Percentiles rank a stretch among this genome's conserved stretches.
phyloP scores from a whole-genome alignment of 2,113 vertebrate genomes.

The Tringa solitaria region DNA sequence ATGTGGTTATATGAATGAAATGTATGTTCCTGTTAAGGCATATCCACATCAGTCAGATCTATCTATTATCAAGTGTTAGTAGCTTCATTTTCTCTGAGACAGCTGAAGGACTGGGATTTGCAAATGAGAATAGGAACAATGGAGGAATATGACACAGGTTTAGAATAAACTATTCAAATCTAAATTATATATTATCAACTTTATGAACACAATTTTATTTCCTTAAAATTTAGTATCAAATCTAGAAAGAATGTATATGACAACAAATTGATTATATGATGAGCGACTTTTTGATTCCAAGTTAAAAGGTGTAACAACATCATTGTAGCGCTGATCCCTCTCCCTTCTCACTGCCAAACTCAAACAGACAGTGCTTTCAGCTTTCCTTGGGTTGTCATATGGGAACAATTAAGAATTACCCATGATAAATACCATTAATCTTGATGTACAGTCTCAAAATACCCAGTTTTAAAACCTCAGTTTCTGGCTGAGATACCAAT shows the following conservation, averaged over 20 bases:
- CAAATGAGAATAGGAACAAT: conserved; percentile 1
- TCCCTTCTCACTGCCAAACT: background rate
- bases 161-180: background rate
- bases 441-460: background rate
- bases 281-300: background rate
- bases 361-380: background rate
- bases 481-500: background rate
- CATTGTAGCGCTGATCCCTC: background rate
- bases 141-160: background rate
- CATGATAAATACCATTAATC: background rate
- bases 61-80: background rate
- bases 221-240: background rate
- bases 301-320: background rate
- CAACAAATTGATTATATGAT: background rate
- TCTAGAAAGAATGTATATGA: background rate
- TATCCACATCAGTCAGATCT: background rate
- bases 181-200: background rate
- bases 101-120: background rate
- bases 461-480: background rate
- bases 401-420: background rate
- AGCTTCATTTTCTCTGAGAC: background rate
- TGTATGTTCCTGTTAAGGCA: background rate
- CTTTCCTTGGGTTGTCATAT: background rate
- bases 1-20: background rate
- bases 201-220: background rate